Conservation (phyloP, 1,140 invertebrate species). For the Brachionus manjavacas region DNA sequence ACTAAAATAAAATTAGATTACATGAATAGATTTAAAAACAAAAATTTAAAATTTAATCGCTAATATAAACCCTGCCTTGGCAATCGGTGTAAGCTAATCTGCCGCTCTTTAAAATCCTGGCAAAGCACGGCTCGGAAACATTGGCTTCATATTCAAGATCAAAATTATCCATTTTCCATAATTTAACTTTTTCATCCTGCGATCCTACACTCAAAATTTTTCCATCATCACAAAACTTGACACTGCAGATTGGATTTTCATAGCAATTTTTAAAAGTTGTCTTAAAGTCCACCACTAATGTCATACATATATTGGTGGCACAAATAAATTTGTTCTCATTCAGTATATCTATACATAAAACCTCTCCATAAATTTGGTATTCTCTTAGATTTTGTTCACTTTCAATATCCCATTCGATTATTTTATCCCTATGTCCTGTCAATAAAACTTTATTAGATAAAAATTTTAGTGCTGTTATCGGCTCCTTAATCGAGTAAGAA, state of each 20-base stretch:
- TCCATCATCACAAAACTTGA: neutral
- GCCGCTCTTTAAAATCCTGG: neutral
- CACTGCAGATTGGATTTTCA: neutral
- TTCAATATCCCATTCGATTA: neutral
- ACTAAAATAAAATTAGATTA: neutral
- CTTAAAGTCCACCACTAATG: too few relatives aligned
- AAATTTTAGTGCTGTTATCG: neutral
- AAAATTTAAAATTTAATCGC: neutral
- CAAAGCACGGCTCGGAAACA: neutral
- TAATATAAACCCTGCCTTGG: neutral
- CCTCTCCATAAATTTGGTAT: neutral
- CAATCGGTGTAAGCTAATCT: neutral
- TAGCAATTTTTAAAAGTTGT: neutral
- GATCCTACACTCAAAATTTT: neutral
- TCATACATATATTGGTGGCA: too few relatives aligned
- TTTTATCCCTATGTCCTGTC: neutral
- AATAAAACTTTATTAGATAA: neutral
- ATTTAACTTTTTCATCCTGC: neutral
- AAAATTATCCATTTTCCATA: neutral
- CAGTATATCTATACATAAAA: neutral
- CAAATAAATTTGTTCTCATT: too few relatives aligned
- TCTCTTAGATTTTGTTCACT: neutral
- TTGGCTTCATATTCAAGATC: neutral
- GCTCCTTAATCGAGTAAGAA: neutral
- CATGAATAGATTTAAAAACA: neutral